Conservation (phyloP, 2,797 vertebrate species). For the Cottoperca gobio region DNA sequence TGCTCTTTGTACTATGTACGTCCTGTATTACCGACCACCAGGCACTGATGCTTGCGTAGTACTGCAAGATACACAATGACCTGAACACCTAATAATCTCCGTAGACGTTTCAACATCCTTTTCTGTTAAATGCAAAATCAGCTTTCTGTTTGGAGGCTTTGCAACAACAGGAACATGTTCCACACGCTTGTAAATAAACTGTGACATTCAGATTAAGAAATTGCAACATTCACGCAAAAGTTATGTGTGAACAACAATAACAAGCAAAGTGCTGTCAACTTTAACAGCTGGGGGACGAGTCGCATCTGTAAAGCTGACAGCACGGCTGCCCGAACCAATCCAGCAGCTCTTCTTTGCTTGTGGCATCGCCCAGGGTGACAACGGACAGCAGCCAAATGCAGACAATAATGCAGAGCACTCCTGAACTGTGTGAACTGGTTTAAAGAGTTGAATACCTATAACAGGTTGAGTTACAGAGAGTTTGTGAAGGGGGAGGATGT, state of each 20-base stretch:
- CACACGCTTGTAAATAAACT: neutral
- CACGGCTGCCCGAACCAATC: conserved; percentile 16
- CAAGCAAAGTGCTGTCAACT: conserved; percentile 5
- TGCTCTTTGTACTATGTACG: neutral
- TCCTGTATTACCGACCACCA: neutral
- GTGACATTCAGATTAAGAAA: neutral
- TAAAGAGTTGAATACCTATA: conserved; percentile 10
- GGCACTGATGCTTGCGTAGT: neutral
- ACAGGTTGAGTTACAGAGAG: conserved; percentile 14
- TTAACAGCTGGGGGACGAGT: neutral
- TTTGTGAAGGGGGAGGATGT: neutral
- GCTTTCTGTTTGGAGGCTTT: neutral
- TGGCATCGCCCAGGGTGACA: conserved; percentile 20
- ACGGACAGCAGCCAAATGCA: conserved; percentile 23
- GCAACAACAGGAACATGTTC: neutral
- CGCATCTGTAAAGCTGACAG: conserved; percentile 27
- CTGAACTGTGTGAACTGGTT: conserved; percentile 28
- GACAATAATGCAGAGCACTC: conserved; percentile 27
- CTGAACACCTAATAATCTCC: neutral
- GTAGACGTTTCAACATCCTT: neutral
- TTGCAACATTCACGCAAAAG: neutral
- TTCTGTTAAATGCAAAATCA: neutral
- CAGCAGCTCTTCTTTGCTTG: conserved; percentile 8
- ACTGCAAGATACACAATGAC: neutral
- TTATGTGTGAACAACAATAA: conserved; percentile 14